Evolutionary conservation across 2,888 invertebrate species (phyloP).

Genomic region (Metalampra italica): DNA sequence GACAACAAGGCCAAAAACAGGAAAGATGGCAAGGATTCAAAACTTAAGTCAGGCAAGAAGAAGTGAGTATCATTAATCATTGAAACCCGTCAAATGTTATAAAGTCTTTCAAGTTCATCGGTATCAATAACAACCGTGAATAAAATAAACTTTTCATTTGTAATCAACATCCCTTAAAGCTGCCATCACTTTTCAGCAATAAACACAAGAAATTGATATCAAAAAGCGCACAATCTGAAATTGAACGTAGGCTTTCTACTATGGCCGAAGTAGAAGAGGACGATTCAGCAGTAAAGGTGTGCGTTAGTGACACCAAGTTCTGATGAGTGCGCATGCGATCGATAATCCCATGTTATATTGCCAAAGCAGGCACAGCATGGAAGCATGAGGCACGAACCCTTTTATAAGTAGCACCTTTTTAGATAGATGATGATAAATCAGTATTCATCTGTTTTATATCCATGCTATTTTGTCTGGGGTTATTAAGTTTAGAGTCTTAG

Average conservation of each 20-base stretch:
- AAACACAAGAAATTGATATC: conserved; percentile 84
- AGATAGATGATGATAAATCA: background rate
- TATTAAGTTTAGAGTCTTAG: background rate
- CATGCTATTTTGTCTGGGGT: background rate
- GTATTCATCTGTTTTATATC: background rate
- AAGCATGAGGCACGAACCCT: conserved; percentile 30
- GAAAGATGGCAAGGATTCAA: conserved; percentile 51
- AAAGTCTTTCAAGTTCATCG: background rate
- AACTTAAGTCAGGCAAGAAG: conserved; percentile 63
- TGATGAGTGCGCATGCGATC: conserved; percentile 51
- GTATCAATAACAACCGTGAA: too few relatives aligned
- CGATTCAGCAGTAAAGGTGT: conserved; percentile 78
- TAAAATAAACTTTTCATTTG: too few relatives aligned
- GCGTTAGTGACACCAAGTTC: conserved; percentile 71
- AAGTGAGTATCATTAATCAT: conserved; percentile 39
- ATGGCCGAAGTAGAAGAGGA: conserved; percentile 94
- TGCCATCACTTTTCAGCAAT: conserved; percentile 45
- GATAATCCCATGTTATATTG: conserved; percentile 26
- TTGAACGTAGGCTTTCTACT: conserved; percentile 85
- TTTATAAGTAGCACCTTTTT: background rate
- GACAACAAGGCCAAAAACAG: conserved; percentile 71
- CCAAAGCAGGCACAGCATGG: conserved; percentile 19
- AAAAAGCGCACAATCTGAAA: conserved; percentile 81
- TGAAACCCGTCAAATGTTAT: too few relatives aligned
- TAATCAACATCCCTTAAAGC: too few relatives aligned